Base-by-base conservation (phyloP, 2,797 vertebrate genomes). In the Dipus sagitta region DNA sequence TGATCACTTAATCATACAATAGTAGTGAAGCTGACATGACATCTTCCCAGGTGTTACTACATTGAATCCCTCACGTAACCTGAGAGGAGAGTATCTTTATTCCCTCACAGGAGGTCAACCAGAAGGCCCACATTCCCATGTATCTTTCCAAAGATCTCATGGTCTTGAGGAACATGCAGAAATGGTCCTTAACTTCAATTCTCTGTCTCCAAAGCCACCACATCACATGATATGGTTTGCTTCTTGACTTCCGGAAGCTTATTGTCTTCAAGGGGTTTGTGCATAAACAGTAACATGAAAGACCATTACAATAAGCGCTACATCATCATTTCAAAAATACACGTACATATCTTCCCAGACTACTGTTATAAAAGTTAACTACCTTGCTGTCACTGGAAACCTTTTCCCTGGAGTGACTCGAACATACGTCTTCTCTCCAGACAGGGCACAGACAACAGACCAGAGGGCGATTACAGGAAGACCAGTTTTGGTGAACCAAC, bases 341-440 rank as follows among this genome's bases (percentile, higher is more conserved):
- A 15, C 74, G 20, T 70, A 78, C 18, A 67, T 68, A 79, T 76
- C 77, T 90, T 95, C 60, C 71, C 67, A 90, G 58, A 62, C 7
- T 71, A 32, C 54, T 85, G 72, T 23, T 72, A 64, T 28, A 83
- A 91, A 95, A 91, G 80, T 91, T 94, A 93, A 95, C 81, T 78
- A 62, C 64, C 77, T 89, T 86, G 94, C 47, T 47, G 47, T 47
- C 47, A 47, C 47, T 47, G 47, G 47, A 47, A 47, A 11, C 47
- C 47, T 47, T 47, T 47, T 47, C 47, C 47, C 47, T 11, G 47
- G 8, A 47, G 47, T 47, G 47, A 47, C 47, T 47, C 8, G 9
- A 47, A 47, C 47, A 47, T 11, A 47, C 47, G 11, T 47, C 47
- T 47, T 47, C 47, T 7, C 47, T 47, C 47, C 47, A 47, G 47